Conservation (phyloP, 2,888 invertebrate species). For the Microctonus brassicae region DNA sequence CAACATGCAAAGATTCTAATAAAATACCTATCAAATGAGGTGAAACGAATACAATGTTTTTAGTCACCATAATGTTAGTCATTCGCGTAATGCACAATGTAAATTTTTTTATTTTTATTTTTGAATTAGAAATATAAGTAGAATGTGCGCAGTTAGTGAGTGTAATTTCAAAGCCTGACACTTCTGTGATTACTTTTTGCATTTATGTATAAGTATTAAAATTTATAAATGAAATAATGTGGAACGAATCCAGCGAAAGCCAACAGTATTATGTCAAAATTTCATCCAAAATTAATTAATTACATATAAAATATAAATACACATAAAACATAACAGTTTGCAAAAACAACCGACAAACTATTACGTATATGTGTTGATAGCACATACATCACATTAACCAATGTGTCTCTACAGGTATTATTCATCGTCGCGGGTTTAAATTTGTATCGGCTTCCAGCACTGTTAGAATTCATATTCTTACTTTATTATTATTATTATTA, state of each 20-base stretch:
- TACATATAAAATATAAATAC: conserved; percentile 43
- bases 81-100: conserved; percentile 64
- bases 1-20: conserved; percentile 1
- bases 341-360: conserved; percentile 16
- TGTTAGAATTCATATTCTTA: no score
- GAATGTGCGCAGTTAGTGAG: conserved; percentile 23
- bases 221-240: conserved; percentile 39
- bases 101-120: conserved; percentile 39
- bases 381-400: not conserved
- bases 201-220: not conserved
- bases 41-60: conserved; percentile 41
- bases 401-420: not conserved
- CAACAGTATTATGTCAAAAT: conserved; percentile 55
- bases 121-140: conserved; percentile 37
- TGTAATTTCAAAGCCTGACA: not conserved
- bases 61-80: conserved; percentile 65
- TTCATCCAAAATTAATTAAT: conserved; percentile 25
- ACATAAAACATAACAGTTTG: conserved; percentile 9
- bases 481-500: no score
- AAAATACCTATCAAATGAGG: conserved; percentile 18
- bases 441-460: not conserved
- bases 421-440: not conserved
- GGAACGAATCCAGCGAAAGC: conserved; percentile 61
- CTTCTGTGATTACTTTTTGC: not conserved
- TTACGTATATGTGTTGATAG: not conserved